A percentile compares a stretch with the other conserved stretches of the same genome.
Conservation (phyloP, 2,113 vertebrate genomes). For the Pangasianodon gigas region DNA sequence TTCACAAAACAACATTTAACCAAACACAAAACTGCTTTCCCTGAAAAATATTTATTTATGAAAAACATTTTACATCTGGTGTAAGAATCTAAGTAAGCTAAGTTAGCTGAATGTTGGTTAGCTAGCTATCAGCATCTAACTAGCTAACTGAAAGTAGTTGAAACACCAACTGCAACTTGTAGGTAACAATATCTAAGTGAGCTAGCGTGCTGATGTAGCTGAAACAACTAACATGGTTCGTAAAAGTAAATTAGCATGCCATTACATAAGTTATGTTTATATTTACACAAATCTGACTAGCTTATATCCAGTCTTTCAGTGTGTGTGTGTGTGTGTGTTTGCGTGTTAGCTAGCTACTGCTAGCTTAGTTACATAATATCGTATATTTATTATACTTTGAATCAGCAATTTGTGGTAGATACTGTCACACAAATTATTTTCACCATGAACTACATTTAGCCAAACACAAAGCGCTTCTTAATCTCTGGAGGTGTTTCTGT, state of each 20-base stretch:
- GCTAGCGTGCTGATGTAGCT: not conserved
- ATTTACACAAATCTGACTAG: not conserved
- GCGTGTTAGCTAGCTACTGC: not conserved
- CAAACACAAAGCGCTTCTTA: too few relatives aligned
- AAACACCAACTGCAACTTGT: not conserved
- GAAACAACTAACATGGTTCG: not conserved
- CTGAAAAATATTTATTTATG: not conserved
- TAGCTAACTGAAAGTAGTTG: not conserved
- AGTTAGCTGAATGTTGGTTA: not conserved
- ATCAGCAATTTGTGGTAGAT: too few relatives aligned
- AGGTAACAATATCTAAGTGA: not conserved
- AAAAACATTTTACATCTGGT: not conserved
- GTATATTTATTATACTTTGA: not conserved
- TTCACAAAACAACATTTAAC: not conserved
- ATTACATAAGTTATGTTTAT: not conserved
- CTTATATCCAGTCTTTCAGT: not conserved
- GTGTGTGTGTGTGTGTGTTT: not conserved
- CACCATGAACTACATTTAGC: too few relatives aligned
- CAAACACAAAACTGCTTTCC: not conserved
- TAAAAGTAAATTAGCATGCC: not conserved
- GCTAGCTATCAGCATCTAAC: not conserved
- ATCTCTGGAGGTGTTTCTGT: too few relatives aligned
- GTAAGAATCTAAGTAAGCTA: too few relatives aligned
- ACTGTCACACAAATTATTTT: too few relatives aligned
- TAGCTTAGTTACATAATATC: not conserved